phyloP scores from a whole-genome alignment of 2,888 invertebrate species.

The Nomada flava region DNA sequence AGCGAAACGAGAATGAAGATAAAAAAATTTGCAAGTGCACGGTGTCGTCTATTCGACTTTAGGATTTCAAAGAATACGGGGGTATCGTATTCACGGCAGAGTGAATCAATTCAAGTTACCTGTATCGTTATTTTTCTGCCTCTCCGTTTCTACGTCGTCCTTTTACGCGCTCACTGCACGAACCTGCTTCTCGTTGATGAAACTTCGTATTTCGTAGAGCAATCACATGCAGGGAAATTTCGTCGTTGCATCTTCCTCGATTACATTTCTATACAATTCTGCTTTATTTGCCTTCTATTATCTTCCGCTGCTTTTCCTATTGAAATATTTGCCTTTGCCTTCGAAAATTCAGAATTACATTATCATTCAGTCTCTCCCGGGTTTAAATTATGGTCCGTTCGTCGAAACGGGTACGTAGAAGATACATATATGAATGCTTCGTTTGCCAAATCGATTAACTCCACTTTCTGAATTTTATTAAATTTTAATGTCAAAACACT shows the following conservation, averaged over 20 bases:
- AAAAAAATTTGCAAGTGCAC: not conserved
- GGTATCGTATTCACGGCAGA: slow-evolving; percentile 35
- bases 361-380: too few relatives aligned
- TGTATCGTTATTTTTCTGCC: slow-evolving; percentile 31
- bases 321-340: too few relatives aligned
- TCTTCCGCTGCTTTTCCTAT: too few relatives aligned
- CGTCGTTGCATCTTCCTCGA: not conserved
- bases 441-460: too few relatives aligned
- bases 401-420: too few relatives aligned
- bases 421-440: too few relatives aligned
- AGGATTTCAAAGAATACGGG: slow-evolving; percentile 29
- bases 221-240: slow-evolving; percentile 6
- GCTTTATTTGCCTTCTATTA: too few relatives aligned
- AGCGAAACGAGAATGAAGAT: not conserved
- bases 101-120: slow-evolving; percentile 56
- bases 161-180: not conserved
- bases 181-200: not conserved
- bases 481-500: too few relatives aligned
- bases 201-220: slow-evolving; percentile 3
- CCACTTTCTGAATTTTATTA: too few relatives aligned
- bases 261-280: not conserved
- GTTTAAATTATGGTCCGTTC: too few relatives aligned
- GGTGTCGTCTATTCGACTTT: slow-evolving; percentile 4
- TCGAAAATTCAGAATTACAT: too few relatives aligned
- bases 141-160: not conserved